Conservation (phyloP, 1,140 invertebrate genomes). For the Drosophila sproati region DNA sequence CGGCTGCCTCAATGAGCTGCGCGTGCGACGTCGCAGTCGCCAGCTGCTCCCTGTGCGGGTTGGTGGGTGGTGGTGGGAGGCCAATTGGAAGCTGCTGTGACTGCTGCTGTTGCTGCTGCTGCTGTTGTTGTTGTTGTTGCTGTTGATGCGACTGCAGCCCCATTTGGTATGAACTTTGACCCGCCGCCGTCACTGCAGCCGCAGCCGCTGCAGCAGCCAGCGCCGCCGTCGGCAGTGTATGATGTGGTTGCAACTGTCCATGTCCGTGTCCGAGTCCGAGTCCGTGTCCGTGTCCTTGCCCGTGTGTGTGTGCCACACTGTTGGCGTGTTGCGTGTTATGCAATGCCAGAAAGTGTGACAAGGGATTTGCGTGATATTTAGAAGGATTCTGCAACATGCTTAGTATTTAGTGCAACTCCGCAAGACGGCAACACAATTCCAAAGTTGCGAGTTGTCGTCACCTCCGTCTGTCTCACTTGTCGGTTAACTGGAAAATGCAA, state of each 20-base stretch:
- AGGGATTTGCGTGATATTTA: slow-evolving; percentile 84
- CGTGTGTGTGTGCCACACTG: slow-evolving; percentile 46
- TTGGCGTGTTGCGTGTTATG: slow-evolving; percentile 74
- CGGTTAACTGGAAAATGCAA: slow-evolving; percentile 41
- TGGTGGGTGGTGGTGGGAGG: slow-evolving; percentile 49
- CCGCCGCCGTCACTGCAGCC: slow-evolving; percentile 62
- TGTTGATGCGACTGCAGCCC: slow-evolving; percentile 63
- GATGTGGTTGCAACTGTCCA: slow-evolving; percentile 68
- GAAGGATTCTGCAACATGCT: slow-evolving; percentile 84
- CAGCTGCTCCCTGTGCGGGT: slow-evolving; percentile 63
- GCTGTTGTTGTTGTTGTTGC: slow-evolving; percentile 44
- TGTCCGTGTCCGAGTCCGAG: slow-evolving; percentile 16
- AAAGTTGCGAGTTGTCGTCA: slow-evolving; percentile 1
- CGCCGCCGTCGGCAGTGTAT: slow-evolving; percentile 67
- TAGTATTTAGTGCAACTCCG: slow-evolving; percentile 64
- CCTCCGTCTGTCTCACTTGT: slow-evolving; percentile 18
- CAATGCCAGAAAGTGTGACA: slow-evolving; percentile 84
- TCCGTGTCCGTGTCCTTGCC: slow-evolving; percentile 20
- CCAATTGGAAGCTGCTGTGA: slow-evolving; percentile 53
- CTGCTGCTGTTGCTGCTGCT: slow-evolving; percentile 45
- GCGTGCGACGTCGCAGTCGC: slow-evolving; percentile 77
- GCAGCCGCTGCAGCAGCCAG: slow-evolving; percentile 66
- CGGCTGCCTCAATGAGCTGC: slow-evolving; percentile 73
- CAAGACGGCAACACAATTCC: slow-evolving; percentile 7
- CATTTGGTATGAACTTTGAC: slow-evolving; percentile 81